Percentiles rank a stretch among this genome's conserved stretches.
Conservation (phyloP, 1,140 invertebrate genomes). For the Solenopsis fugax region DNA sequence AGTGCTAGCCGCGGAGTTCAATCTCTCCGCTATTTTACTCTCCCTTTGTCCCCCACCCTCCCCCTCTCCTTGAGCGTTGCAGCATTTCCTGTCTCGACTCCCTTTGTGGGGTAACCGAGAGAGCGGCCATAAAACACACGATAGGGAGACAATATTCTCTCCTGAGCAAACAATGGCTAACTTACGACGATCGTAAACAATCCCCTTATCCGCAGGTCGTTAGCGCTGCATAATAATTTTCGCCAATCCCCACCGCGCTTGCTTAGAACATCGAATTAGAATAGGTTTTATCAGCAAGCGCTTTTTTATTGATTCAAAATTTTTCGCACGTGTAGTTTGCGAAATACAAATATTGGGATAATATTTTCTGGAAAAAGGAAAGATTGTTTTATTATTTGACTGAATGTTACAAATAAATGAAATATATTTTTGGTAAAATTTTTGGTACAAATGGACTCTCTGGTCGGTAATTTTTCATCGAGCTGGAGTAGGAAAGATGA, state of each 20-base stretch:
- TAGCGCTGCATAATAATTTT: conserved; percentile 75
- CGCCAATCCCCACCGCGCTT: conserved; percentile 26
- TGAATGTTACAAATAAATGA: neutral
- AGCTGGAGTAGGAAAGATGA: conserved; percentile 1
- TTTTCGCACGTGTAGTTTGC: neutral
- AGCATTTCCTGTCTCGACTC: conserved; percentile 29
- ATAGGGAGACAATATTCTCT: conserved; percentile 76
- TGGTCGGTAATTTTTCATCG: neutral
- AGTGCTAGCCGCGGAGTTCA: conserved; percentile 34
- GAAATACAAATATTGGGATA: neutral
- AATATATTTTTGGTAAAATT: neutral
- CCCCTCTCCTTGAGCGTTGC: neutral
- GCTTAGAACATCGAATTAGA: conserved; percentile 45
- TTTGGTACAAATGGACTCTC: neutral
- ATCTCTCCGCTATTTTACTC: conserved; percentile 66
- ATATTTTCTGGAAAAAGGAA: neutral
- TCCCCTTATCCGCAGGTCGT: conserved; percentile 74
- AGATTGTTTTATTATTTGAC: neutral
- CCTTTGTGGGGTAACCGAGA: conserved; percentile 64
- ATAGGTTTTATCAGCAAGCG: conserved; percentile 15
- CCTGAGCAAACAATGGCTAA: conserved; percentile 74
- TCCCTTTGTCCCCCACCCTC: neutral
- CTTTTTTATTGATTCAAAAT: neutral
- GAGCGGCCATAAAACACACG: conserved; percentile 70
- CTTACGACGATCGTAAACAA: conserved; percentile 76